These are phyloP conservation scores for Sesia bembeciformis DNA, from an alignment of 2,888 invertebrate species.

Conservation along the genomic window DNA sequence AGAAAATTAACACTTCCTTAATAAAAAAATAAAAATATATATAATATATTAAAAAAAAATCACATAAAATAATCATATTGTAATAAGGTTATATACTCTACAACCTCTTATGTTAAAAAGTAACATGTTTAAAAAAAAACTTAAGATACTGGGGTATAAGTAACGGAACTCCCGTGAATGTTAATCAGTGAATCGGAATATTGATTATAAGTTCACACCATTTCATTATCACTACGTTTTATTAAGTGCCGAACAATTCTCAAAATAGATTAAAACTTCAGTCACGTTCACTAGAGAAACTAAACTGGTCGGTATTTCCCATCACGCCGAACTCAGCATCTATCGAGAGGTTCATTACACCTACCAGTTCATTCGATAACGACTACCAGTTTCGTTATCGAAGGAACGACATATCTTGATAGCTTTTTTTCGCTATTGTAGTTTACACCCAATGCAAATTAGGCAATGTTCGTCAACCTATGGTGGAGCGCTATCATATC, in stretches of 20 bases:
- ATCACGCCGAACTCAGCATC: constrained; percentile 6
- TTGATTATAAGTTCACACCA: too few species aligned
- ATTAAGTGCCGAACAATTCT: not conserved
- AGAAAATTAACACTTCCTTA: too few species aligned
- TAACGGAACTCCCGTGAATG: too few species aligned
- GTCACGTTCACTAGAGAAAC: constrained; percentile 25
- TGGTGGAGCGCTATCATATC: constrained; percentile 2
- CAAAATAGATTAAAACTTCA: constrained; percentile 24
- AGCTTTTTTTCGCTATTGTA: not conserved
- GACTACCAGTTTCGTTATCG: not conserved
- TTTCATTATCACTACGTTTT: too few species aligned
- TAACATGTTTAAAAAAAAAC: too few species aligned
- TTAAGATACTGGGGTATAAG: too few species aligned
- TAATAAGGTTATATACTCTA: too few species aligned
- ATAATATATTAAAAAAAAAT: too few species aligned
- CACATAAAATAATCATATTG: too few species aligned
- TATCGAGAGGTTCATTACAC: constrained; percentile 27
- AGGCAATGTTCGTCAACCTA: constrained; percentile 14
- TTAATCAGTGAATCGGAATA: too few species aligned
- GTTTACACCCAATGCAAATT: constrained; percentile 9
- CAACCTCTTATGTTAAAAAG: too few species aligned
- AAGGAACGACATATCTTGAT: not conserved
- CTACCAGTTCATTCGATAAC: not conserved
- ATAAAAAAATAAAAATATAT: too few species aligned
- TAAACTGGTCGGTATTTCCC: constrained; percentile 30